phyloP scores from a whole-genome alignment of 2,113 vertebrate species.

The Tamias sibiricus region DNA sequence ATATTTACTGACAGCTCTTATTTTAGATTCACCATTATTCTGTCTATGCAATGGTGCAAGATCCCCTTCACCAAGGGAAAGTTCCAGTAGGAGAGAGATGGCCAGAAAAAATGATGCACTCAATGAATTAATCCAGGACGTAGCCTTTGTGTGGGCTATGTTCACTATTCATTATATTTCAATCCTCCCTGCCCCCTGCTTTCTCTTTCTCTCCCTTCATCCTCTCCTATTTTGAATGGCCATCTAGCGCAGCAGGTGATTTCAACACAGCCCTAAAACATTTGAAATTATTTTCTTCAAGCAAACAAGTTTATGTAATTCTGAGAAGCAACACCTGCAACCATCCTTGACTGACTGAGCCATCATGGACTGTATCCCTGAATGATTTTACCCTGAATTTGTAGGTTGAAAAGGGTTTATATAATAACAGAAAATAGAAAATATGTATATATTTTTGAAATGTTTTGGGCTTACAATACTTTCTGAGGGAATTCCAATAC shows the following conservation, averaged over 20 bases:
- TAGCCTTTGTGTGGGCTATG: not conserved
- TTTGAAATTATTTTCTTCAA: not conserved
- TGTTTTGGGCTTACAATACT: not conserved
- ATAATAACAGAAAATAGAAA: conserved; percentile 7
- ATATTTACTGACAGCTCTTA: not conserved
- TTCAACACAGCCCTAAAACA: not conserved
- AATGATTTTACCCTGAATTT: not conserved
- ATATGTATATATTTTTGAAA: not conserved
- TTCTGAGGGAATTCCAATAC: not conserved
- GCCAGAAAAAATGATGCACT: not conserved
- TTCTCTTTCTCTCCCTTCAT: not conserved
- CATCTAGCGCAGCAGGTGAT: not conserved
- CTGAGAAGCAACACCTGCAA: not conserved
- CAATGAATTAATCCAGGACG: not conserved
- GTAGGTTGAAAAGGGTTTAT: not conserved
- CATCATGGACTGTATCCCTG: not conserved
- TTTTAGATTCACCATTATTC: not conserved
- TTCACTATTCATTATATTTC: not conserved
- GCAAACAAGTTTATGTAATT: not conserved
- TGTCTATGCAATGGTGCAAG: not conserved
- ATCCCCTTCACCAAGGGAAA: not conserved
- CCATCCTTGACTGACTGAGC: not conserved
- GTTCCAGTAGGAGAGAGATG: not conserved
- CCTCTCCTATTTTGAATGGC: not conserved
- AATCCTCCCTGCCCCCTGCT: not conserved